A percentile compares a stretch with the other conserved stretches of the same genome.
phyloP scores from a whole-genome alignment of 2,113 vertebrate species.

The Okapia johnstoni region DNA sequence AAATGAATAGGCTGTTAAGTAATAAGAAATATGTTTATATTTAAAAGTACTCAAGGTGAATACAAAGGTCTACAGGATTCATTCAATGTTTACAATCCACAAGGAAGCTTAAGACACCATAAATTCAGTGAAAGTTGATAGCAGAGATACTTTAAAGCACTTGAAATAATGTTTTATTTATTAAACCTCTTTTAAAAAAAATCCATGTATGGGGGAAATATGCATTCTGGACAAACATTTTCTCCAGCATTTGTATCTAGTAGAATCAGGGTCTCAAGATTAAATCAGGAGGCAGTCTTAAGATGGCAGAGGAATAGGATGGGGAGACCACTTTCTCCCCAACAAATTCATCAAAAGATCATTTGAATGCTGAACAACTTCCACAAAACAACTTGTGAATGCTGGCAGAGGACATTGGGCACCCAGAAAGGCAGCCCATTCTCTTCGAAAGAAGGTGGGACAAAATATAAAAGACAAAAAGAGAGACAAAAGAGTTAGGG shows the following conservation, averaged over 20 bases:
- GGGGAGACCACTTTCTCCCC: not conserved
- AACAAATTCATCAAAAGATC: not conserved
- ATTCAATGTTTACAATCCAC: not conserved
- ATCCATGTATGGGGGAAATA: not conserved
- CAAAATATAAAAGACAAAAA: not conserved
- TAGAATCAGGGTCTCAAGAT: not conserved
- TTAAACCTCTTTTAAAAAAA: not conserved
- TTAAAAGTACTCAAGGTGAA: conserved; percentile 3
- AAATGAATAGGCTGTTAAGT: not conserved
- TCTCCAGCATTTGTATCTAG: not conserved
- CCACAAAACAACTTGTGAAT: not conserved
- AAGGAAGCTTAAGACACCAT: not conserved
- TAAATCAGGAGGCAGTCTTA: not conserved
- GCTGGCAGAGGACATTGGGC: not conserved
- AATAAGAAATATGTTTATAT: not conserved
- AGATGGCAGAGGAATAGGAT: not conserved
- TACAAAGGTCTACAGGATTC: not conserved
- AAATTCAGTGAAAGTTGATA: not conserved
- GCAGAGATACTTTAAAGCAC: not conserved
- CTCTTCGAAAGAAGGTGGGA: not conserved
- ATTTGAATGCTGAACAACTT: not conserved
- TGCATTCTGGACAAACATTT: not conserved
- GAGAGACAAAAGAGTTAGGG: not conserved
- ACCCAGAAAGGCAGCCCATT: not conserved
- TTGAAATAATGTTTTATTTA: not conserved